Evolutionary conservation across 1,140 invertebrate genomes (phyloP).

Genomic region (Drosophila miranda): DNA sequence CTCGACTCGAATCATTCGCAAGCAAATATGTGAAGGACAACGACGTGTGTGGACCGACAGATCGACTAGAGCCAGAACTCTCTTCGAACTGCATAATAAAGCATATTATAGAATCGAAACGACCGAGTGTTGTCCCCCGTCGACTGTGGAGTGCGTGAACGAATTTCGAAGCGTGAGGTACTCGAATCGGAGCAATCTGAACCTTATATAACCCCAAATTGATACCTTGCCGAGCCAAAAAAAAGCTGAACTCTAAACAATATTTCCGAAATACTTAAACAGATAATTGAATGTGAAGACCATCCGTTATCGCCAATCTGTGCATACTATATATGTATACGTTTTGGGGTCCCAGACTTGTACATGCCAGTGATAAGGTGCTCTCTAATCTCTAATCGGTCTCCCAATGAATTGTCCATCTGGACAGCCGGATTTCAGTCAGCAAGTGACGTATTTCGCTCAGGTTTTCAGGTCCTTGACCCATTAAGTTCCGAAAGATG

Average conservation of each 20-base stretch:
- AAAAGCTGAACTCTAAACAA: constrained; percentile 5
- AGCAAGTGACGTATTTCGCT: constrained; percentile 21
- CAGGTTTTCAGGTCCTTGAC: constrained; percentile 20
- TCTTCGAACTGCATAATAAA: constrained; percentile 55
- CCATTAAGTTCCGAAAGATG: constrained; percentile 6
- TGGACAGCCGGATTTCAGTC: background rate
- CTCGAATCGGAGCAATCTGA: constrained; percentile 37
- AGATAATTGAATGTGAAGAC: constrained; percentile 30
- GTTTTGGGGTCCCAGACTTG: constrained; percentile 18
- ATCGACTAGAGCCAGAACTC: constrained; percentile 30
- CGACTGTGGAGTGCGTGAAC: constrained; percentile 71
- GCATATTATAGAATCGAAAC: constrained; percentile 50
- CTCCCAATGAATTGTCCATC: constrained; percentile 12
- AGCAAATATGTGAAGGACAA: constrained; percentile 79
- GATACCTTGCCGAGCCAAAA: constrained; percentile 8
- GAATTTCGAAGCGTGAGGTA: constrained; percentile 77
- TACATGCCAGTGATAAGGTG: constrained; percentile 30
- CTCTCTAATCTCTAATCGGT: constrained; percentile 17
- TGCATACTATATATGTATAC: too few species aligned
- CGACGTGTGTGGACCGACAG: constrained; percentile 57
- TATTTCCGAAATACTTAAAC: constrained; percentile 9
- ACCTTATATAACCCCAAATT: constrained; percentile 40
- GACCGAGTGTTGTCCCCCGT: constrained; percentile 33
- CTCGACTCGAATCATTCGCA: constrained; percentile 73
- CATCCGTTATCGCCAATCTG: constrained; percentile 11